A percentile compares a stretch with the other conserved stretches of the same genome.
Conservation (phyloP, 2,888 invertebrate species). For the Drosophila antonietae region DNA sequence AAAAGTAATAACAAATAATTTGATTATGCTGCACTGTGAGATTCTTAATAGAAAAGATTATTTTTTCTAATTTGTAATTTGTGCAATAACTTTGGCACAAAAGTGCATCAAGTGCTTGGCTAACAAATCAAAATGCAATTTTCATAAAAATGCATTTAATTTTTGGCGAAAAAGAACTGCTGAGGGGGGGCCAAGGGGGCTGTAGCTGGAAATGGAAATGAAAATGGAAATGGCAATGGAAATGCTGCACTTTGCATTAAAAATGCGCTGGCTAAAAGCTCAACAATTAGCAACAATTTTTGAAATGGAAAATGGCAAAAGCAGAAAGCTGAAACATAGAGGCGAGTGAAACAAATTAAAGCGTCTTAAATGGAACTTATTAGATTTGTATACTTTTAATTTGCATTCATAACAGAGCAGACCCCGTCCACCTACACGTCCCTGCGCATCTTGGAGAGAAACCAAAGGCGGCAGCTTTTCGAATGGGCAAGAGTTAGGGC, state of each 20-base stretch:
- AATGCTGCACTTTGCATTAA: slow-evolving; percentile 75
- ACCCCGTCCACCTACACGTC: slow-evolving; percentile 18
- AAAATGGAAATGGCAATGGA: not conserved
- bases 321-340: slow-evolving; percentile 35
- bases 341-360: slow-evolving; percentile 66
- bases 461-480: slow-evolving; percentile 25
- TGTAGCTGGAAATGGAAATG: not conserved
- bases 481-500: slow-evolving; percentile 36
- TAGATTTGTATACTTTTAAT: slow-evolving; percentile 84
- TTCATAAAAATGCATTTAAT: slow-evolving; percentile 57
- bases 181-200: too few relatives aligned
- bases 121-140: slow-evolving; percentile 50
- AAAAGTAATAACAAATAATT: not conserved
- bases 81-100: slow-evolving; percentile 24
- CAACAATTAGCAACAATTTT: slow-evolving; percentile 79
- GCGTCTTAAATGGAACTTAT: slow-evolving; percentile 82
- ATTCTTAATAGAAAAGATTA: not conserved
- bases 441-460: slow-evolving; percentile 9
- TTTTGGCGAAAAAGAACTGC: slow-evolving; percentile 12
- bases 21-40: not conserved
- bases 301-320: slow-evolving; percentile 64
- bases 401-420: slow-evolving; percentile 83
- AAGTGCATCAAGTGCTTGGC: slow-evolving; percentile 45
- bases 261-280: slow-evolving; percentile 77
- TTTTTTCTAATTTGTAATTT: slow-evolving; percentile 43